Percentiles rank a stretch among this genome's conserved stretches.
Conservation (phyloP, 1,140 invertebrate species). For the Bursaphelenchus mucronatus region DNA sequence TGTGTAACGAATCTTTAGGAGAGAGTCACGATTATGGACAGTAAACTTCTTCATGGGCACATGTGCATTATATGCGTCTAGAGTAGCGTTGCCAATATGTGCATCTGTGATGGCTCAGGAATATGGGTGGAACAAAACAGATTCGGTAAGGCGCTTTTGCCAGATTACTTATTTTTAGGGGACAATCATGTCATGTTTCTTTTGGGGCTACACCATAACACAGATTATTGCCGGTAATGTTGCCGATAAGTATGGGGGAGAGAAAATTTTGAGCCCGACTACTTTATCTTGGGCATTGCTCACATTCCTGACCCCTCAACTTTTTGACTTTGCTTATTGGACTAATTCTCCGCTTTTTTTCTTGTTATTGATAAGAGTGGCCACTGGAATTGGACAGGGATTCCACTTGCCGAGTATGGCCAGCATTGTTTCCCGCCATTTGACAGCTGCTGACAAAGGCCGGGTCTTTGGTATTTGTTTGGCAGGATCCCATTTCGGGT, state of each 20-base stretch:
- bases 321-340: slow-evolving; percentile 67
- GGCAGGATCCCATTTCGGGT: slow-evolving; percentile 67
- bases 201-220: slow-evolving; percentile 74
- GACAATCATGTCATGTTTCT: slow-evolving; percentile 71
- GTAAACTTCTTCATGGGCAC: slow-evolving; percentile 69
- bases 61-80: slow-evolving; percentile 69
- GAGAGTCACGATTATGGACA: slow-evolving; percentile 67
- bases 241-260: slow-evolving; percentile 71
- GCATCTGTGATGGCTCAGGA: slow-evolving; percentile 69
- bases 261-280: slow-evolving; percentile 68
- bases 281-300: slow-evolving; percentile 70
- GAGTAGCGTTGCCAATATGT: slow-evolving; percentile 70
- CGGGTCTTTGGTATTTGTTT: slow-evolving; percentile 71
- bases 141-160: slow-evolving; percentile 64
- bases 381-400: slow-evolving; percentile 71
- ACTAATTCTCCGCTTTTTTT: slow-evolving; percentile 66
- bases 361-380: slow-evolving; percentile 67
- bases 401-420: slow-evolving; percentile 73
- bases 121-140: slow-evolving; percentile 71
- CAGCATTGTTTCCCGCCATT: slow-evolving; percentile 69
- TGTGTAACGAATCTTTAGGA: slow-evolving; percentile 49
- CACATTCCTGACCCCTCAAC: slow-evolving; percentile 69
- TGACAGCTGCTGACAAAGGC: slow-evolving; percentile 69
- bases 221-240: slow-evolving; percentile 70
- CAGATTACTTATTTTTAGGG: slow-evolving; percentile 61